Percentiles rank a stretch among this genome's conserved stretches.
Evolutionary conservation across 2,888 invertebrate species (phyloP).

Genomic region (Conchocele bisecta): DNA sequence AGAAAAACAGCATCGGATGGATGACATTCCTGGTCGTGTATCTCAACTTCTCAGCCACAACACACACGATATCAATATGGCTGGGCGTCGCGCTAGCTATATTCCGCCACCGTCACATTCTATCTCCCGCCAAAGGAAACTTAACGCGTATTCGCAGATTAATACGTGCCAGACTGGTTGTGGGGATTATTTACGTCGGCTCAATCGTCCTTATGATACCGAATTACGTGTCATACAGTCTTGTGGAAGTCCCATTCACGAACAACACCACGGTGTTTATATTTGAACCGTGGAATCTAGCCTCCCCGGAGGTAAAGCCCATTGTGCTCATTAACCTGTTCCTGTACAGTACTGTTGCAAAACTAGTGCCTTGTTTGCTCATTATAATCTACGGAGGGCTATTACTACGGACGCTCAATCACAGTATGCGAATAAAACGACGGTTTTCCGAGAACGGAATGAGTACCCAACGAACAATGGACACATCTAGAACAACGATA

Average conservation of each 20-base stretch:
- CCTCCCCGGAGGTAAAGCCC: slow-evolving; percentile 58
- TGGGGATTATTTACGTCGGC: slow-evolving; percentile 91
- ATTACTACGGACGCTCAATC: slow-evolving; percentile 74
- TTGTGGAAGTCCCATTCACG: slow-evolving; percentile 78
- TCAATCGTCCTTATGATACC: slow-evolving; percentile 93
- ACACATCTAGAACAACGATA: slow-evolving; percentile 89
- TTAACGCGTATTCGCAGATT: slow-evolving; percentile 71
- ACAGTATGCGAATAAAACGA: slow-evolving; percentile 56
- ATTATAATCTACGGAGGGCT: slow-evolving; percentile 87
- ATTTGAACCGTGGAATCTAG: slow-evolving; percentile 65
- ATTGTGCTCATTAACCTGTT: slow-evolving; percentile 88
- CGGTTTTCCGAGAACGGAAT: slow-evolving; percentile 39
- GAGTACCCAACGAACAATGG: slow-evolving; percentile 46
- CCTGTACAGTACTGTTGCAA: slow-evolving; percentile 95
- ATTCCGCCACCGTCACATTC: slow-evolving; percentile 89
- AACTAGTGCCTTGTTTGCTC: slow-evolving; percentile 94
- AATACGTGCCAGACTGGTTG: slow-evolving; percentile 88
- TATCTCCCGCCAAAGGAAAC: slow-evolving; percentile 90
- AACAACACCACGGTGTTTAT: slow-evolving; percentile 60
- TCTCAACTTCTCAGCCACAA: slow-evolving; percentile 93
- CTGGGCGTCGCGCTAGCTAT: slow-evolving; percentile 95
- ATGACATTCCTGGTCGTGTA: slow-evolving; percentile 86
- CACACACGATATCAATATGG: slow-evolving; percentile 96
- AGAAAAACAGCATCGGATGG: slow-evolving; percentile 80
- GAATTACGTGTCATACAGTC: slow-evolving; percentile 91